Percentiles rank a stretch among this genome's conserved stretches.
Conservation (phyloP, 2,113 vertebrate genomes). For the Cromileptes altivelis region DNA sequence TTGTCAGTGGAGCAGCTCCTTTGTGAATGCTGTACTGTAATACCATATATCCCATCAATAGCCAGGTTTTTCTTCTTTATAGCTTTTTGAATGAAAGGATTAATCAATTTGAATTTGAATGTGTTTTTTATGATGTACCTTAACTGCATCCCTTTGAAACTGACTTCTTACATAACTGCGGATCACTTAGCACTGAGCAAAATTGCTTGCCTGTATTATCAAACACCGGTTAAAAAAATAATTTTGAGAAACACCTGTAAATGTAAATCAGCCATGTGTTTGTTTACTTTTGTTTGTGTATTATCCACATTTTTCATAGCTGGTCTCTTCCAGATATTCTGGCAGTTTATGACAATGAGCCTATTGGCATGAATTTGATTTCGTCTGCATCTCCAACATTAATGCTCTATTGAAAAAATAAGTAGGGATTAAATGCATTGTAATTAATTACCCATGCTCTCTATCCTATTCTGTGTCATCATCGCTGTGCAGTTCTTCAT, state of each 20-base stretch:
- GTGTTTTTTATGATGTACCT: neutral
- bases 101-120: neutral
- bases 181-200: neutral
- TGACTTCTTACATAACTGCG: neutral
- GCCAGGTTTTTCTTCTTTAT: neutral
- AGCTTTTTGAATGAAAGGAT: neutral
- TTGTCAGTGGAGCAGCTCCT: neutral
- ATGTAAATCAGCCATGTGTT: constrained; percentile 32
- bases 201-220: neutral
- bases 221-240: neutral
- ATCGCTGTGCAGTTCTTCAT: constrained; percentile 62
- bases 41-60: neutral
- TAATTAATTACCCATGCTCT: constrained; percentile 49
- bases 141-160: neutral
- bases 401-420: constrained; percentile 35
- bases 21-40: neutral
- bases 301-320: neutral
- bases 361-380: constrained; percentile 19
- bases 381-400: constrained; percentile 10
- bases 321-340: constrained; percentile 27
- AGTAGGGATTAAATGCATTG: constrained; percentile 34
- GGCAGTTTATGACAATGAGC: constrained; percentile 11
- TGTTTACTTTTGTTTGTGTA: constrained; percentile 14
- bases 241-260: neutral
- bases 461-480: constrained; percentile 21